Percentiles rank a stretch among this genome's conserved stretches.
Evolutionary conservation across 2,113 vertebrate genomes (phyloP).

Genomic region (Todiramphus chloris): DNA sequence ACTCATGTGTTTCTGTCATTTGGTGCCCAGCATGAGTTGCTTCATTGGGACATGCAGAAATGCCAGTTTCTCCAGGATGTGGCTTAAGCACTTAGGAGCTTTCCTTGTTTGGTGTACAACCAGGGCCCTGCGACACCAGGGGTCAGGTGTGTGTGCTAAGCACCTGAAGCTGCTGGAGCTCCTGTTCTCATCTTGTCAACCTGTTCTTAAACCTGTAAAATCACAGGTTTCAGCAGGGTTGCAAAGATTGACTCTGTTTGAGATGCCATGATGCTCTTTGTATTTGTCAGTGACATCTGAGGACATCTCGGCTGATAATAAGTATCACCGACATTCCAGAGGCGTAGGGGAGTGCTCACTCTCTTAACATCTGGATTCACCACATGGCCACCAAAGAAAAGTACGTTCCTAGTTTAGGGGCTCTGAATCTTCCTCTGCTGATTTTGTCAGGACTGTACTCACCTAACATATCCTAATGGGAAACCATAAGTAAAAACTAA

Average conservation of each 20-base stretch:
- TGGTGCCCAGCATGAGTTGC: not conserved
- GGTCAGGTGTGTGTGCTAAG: not conserved
- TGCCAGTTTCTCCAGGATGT: not conserved
- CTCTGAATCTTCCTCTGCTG: not conserved
- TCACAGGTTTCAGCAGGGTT: fast-evolving
- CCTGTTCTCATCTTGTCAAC: not conserved
- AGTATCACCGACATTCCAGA: not conserved
- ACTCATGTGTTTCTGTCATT: not conserved
- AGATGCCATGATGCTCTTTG: not conserved
- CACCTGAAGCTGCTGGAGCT: not conserved
- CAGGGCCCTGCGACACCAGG: not conserved
- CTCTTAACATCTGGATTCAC: not conserved
- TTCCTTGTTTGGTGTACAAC: not conserved
- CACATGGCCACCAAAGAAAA: not conserved
- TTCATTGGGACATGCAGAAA: not conserved
- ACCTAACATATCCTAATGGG: not conserved
- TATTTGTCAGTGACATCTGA: not conserved
- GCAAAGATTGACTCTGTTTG: not conserved
- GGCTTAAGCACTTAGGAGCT: not conserved
- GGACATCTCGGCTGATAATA: not conserved
- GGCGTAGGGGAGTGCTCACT: not conserved
- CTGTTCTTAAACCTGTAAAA: not conserved
- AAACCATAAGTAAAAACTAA: not conserved
- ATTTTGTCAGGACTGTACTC: not conserved
- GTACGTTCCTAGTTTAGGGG: not conserved